Base-by-base conservation (phyloP, 2,888 invertebrate genomes). In the Hyposoter dolosus region DNA sequence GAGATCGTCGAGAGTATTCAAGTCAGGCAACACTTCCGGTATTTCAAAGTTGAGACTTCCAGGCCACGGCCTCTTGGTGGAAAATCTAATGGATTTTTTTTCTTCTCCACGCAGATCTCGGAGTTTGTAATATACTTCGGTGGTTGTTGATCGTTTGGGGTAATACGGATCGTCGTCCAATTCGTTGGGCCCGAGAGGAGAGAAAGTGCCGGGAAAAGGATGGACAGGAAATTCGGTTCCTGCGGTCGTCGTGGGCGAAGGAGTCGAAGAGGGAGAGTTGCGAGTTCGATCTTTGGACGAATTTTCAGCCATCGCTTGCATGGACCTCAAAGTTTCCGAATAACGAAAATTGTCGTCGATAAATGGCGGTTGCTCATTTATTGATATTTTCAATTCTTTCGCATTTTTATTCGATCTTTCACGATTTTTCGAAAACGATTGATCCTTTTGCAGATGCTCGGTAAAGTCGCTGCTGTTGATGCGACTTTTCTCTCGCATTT, bases 91-190 rank as follows among this genome's bases (percentile, higher is more conserved):
- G 1, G 77, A 74, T 0, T 87, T 80, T 68, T 84, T 89, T 4
- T 63, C 81, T 2, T 15, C 43, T 19, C 88, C 88, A 12, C 86
- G 74, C 6, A 81, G 74, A 3, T 89, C 82, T 0, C 77, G 87
- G 0, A 91, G 89, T 0, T 91, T 92, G 71, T 92, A 93, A 69
- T 93, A 92, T 10, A 89, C 82, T 82, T 93, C 92, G 6, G 93
- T 93, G 0, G 92, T 90, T 0, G 90, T 90, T 1, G 91, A 86
- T 4, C 82, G 43, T 71, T 82, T 89, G 0, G 93, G 93, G 82
- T 93, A 93, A 79, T 93, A 93, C 0, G 93, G 93, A 88, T 93
- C 93, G 17, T 91, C 85, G 47, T 93, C 92, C 15, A 89, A 35
- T 56, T 91, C 91, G 9, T 89, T 90, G 4, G 92, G 92, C 12